Percentiles rank a stretch among this genome's conserved stretches.
Evolutionary conservation across 2,797 vertebrate species (phyloP).

Genomic region (Xenentodon cancila): DNA sequence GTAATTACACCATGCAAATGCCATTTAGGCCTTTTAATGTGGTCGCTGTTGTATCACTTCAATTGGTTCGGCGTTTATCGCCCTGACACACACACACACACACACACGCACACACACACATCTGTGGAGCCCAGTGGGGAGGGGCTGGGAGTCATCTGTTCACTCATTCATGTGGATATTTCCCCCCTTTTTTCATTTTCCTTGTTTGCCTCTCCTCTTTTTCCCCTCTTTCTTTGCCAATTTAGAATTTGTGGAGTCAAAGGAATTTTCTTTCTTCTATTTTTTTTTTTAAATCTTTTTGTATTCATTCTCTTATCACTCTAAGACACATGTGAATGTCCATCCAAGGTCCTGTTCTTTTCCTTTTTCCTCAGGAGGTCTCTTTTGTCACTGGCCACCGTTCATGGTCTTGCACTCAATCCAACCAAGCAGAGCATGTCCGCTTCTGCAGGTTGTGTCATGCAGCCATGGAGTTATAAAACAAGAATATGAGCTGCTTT

Average conservation of each 20-base stretch:
- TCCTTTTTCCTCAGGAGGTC: not conserved
- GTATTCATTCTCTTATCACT: conserved; percentile 17
- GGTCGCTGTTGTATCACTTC: conserved; percentile 86
- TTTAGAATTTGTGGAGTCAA: conserved; percentile 1
- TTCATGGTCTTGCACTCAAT: not conserved
- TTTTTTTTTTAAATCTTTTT: no score
- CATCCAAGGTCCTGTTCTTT: conserved; percentile 1
- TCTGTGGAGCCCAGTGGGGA: conserved; percentile 77
- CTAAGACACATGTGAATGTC: conserved; percentile 3
- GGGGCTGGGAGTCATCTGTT: conserved; percentile 42
- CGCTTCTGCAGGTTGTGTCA: not conserved
- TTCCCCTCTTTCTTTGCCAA: not conserved
- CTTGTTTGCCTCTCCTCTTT: conserved; percentile 14
- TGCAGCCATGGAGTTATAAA: not conserved
- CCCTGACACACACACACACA: conserved; percentile 77
- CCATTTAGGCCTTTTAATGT: conserved; percentile 87
- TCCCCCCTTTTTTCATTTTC: conserved; percentile 36
- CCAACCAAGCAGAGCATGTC: not conserved
- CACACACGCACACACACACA: conserved; percentile 80
- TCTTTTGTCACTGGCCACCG: not conserved
- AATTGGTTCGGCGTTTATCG: conserved; percentile 92
- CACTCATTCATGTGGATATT: conserved; percentile 60
- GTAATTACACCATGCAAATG: conserved; percentile 98
- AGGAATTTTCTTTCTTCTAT: conserved; percentile 4
- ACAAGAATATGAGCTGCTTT: not conserved